Percentiles rank a stretch among this genome's conserved stretches.
phyloP scores from a whole-genome alignment of 1,140 invertebrate genomes.

The Sweltsa coloradensis region DNA sequence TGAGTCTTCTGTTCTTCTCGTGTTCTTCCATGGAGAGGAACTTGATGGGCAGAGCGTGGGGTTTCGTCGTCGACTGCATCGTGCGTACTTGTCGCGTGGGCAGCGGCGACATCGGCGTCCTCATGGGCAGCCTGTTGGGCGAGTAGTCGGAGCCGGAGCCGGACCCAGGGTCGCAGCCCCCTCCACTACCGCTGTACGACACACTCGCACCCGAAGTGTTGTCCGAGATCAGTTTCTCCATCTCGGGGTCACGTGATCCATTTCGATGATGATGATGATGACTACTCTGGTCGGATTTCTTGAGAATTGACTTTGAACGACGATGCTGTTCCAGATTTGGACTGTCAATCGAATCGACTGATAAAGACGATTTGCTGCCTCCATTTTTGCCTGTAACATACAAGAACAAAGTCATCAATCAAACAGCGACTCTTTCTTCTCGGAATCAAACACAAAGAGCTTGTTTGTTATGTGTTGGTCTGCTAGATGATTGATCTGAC shows the following conservation, averaged over 20 bases:
- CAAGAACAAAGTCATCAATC: no score
- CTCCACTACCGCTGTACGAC: slow-evolving; percentile 33
- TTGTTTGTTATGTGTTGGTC: no score
- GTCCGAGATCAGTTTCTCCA: slow-evolving; percentile 61
- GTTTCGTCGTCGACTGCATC: slow-evolving; percentile 12
- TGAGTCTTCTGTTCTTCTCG: slow-evolving; percentile 17
- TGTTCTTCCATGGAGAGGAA: slow-evolving; percentile 28
- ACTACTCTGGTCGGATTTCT: slow-evolving; percentile 51
- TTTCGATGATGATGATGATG: slow-evolving; percentile 21
- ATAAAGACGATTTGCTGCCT: slow-evolving; percentile 51
- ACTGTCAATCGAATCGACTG: slow-evolving; percentile 44
- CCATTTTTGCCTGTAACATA: slow-evolving; percentile 41
- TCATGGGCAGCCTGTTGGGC: slow-evolving; percentile 25
- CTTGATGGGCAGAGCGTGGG: slow-evolving; percentile 29
- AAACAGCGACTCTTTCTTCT: no score
- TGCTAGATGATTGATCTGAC: no score
- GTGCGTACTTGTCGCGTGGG: slow-evolving; percentile 21
- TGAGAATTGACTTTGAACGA: slow-evolving; percentile 64
- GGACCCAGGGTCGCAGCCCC: slow-evolving; percentile 3
- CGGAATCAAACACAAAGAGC: no score
- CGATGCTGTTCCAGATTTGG: slow-evolving; percentile 48
- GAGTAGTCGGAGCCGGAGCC: slow-evolving; percentile 27
- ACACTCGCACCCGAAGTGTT: slow-evolving; percentile 35
- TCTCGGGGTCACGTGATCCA: slow-evolving; percentile 45
- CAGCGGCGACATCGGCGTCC: slow-evolving; percentile 19